These are phyloP conservation scores for Euthynnus affinis DNA, from an alignment of 2,797 vertebrate species.

Conservation along the genomic window DNA sequence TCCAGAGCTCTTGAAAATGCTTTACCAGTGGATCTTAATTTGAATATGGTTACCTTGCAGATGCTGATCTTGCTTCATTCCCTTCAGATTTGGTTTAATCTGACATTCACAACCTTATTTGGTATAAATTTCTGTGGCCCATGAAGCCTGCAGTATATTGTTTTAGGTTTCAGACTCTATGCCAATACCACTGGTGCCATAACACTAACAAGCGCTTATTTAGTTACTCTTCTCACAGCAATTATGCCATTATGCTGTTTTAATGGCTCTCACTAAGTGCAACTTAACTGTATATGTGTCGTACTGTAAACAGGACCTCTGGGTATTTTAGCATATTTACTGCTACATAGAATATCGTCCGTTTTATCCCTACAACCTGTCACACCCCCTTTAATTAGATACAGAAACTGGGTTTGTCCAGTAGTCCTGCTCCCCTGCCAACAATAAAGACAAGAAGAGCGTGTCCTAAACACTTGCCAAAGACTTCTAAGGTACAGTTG, in stretches of 20 bases:
- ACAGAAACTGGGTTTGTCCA: slow-evolving; percentile 27
- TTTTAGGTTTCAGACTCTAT: slow-evolving; percentile 44
- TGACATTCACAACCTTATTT: slow-evolving; percentile 43
- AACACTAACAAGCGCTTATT: slow-evolving; percentile 76
- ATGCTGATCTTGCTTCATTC: slow-evolving; percentile 13
- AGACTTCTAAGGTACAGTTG: slow-evolving; percentile 15
- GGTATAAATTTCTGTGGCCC: slow-evolving; percentile 38
- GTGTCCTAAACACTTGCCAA: slow-evolving; percentile 10
- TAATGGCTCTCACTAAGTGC: slow-evolving; percentile 65
- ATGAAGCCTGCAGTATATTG: slow-evolving; percentile 21
- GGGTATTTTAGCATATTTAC: slow-evolving; percentile 61
- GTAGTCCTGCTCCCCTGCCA: not conserved
- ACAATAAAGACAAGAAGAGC: slow-evolving; percentile 7
- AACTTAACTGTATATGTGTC: slow-evolving; percentile 62
- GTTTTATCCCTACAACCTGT: slow-evolving; percentile 34
- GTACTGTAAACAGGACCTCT: slow-evolving; percentile 53
- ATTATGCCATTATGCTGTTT: slow-evolving; percentile 71
- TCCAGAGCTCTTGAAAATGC: slow-evolving; percentile 5
- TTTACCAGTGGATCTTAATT: slow-evolving; percentile 10
- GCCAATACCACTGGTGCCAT: slow-evolving; percentile 64
- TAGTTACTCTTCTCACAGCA: slow-evolving; percentile 66
- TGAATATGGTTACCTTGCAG: not conserved
- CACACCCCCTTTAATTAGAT: slow-evolving; percentile 43
- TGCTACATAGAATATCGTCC: slow-evolving; percentile 25
- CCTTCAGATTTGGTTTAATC: not conserved